Base-by-base conservation (phyloP, 2,113 vertebrate species). In the Tachuris rubrigastra region DNA sequence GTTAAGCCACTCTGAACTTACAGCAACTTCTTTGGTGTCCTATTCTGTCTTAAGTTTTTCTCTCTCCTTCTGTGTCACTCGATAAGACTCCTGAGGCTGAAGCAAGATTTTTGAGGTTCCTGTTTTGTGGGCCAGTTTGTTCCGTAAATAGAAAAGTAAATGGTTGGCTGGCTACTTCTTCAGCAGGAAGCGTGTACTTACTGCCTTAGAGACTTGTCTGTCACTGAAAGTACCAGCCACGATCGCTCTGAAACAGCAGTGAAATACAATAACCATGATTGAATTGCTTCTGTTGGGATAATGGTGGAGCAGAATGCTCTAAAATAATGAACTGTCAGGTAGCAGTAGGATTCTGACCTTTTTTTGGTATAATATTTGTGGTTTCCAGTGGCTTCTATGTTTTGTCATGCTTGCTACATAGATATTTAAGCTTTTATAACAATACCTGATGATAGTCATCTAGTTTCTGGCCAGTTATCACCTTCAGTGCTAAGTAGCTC, bases 41-140 rank as follows among this genome's bases (percentile, higher is more conserved):
- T 69, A 17, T 74, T 84, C 14, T 23, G 22, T 39, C 47, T 81
- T 86, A 8, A 49, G 13, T 71, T 93, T 90, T 77, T 42, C 8
- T 59, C 8, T 75, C 46, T 81, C 25, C 24, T 82, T 59, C 50
- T 85, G 39, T 71, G 37, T 63, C 27, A 19, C 33, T 83, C 35
- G 47, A 60, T 82, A 60, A 4, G 41, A 60, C 63, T 84, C 67
- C 46, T 71, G 68, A 80, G 47, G 42, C n/a, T 80, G 42, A 79
- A 89, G 21, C 20, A 65, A 50, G 31, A 65, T 87, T 60, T 60
- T 56, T 80, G 49, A 83, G 50, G 78, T 94, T 96, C 75, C 80
- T 78, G 33, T 95, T 96, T 87, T 4, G 4, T 47, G 55, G 46
- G 30, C 63, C 8, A n/a, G 37, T 79, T 80, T 72, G 59, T 86